phyloP scores from a whole-genome alignment of 64 coral and sea anemone species.

The Acropora tenuis region DNA sequence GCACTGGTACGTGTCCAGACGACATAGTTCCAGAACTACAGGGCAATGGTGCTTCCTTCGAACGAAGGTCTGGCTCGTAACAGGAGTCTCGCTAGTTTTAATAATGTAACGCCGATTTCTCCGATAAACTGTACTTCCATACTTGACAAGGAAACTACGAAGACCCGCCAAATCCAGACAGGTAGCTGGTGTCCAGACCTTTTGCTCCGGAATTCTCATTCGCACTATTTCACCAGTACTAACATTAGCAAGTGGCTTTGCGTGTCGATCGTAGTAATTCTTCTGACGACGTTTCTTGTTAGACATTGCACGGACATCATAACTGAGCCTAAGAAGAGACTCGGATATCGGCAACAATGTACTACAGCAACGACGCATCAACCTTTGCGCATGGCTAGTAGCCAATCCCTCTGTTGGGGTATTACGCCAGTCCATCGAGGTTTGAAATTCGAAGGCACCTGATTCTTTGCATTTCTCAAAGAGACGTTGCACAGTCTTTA shows the following conservation, averaged over 20 bases:
- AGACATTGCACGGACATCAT: not conserved
- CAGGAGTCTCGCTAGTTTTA: slow-evolving; percentile 21
- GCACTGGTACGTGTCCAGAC: not conserved
- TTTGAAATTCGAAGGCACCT: not conserved
- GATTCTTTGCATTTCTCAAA: slow-evolving; percentile 50
- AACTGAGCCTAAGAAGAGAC: not conserved
- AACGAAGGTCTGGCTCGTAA: not conserved
- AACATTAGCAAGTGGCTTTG: slow-evolving; percentile 4
- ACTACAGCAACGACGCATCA: slow-evolving; percentile 1
- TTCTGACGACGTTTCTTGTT: not conserved
- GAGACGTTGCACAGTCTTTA: not conserved
- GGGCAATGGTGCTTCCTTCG: not conserved
- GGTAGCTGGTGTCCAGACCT: slow-evolving; percentile 15
- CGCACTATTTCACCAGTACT: not conserved
- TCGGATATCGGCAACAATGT: not conserved
- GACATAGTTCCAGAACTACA: slow-evolving; percentile 2
- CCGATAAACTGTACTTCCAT: not conserved
- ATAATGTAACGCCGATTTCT: slow-evolving; percentile 25
- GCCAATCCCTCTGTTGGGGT: not conserved
- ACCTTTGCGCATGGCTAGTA: not conserved
- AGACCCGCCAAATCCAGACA: slow-evolving; percentile 6
- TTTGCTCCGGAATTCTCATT: slow-evolving; percentile 8
- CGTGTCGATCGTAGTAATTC: not conserved
- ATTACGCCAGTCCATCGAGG: not conserved
- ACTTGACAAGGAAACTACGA: slow-evolving; percentile 20